Conservation (phyloP, 2,888 invertebrate genomes). For the Cancer borealis region DNA sequence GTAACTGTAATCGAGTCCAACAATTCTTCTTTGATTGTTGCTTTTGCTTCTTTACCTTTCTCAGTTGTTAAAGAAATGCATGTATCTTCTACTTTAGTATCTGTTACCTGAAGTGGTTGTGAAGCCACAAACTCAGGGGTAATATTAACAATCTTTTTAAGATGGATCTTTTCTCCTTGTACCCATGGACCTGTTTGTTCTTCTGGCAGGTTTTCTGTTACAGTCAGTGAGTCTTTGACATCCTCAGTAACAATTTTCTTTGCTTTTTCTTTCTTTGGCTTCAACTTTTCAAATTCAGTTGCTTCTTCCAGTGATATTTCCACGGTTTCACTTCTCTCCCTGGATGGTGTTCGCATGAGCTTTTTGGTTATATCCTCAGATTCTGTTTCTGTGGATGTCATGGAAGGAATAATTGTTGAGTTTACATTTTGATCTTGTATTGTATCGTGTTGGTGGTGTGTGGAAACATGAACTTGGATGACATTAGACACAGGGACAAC, state of each 20-base stretch:
- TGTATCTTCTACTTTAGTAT: slow-evolving; percentile 46
- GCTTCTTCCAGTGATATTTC: slow-evolving; percentile 61
- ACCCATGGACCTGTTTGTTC: slow-evolving; percentile 65
- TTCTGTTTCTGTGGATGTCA: slow-evolving; percentile 70
- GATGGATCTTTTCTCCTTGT: slow-evolving; percentile 63
- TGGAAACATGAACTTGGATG: slow-evolving; percentile 59
- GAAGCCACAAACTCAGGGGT: slow-evolving; percentile 64
- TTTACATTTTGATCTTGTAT: slow-evolving; percentile 56
- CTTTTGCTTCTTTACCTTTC: slow-evolving; percentile 46
- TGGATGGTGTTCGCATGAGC: slow-evolving; percentile 59
- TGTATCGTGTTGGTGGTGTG: slow-evolving; percentile 59
- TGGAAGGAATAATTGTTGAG: slow-evolving; percentile 61
- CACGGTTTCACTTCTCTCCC: slow-evolving; percentile 55
- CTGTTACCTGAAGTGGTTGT: slow-evolving; percentile 54
- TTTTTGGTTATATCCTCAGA: slow-evolving; percentile 60
- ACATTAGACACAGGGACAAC: slow-evolving; percentile 65
- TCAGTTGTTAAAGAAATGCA: slow-evolving; percentile 37
- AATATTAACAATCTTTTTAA: slow-evolving; percentile 61
- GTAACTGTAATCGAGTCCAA: slow-evolving; percentile 53
- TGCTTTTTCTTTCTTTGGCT: slow-evolving; percentile 62
- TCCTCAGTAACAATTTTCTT: slow-evolving; percentile 54
- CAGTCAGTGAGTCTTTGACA: slow-evolving; percentile 62
- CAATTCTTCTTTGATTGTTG: slow-evolving; percentile 50
- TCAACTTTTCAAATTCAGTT: slow-evolving; percentile 43
- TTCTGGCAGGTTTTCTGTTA: slow-evolving; percentile 58